Percentiles rank a stretch among this genome's conserved stretches.
These are phyloP conservation scores for Pissodes strobi DNA, from an alignment of 1,140 invertebrate species.

Conservation along the genomic window DNA sequence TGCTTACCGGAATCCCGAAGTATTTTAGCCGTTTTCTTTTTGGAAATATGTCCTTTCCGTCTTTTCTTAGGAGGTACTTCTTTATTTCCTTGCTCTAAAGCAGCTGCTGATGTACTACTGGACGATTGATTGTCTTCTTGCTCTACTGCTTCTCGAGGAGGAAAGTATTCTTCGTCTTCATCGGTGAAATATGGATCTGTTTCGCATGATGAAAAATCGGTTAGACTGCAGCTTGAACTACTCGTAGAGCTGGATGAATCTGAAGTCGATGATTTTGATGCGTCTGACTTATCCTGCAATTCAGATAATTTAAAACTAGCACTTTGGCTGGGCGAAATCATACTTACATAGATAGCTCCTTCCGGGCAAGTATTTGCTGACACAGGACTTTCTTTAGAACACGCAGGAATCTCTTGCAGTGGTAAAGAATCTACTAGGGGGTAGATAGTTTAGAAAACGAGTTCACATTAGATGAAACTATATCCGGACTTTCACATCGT, in stretches of 20 bases:
- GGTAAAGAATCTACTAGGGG: neutral
- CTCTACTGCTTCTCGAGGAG: too few relatives aligned
- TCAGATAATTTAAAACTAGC: too few relatives aligned
- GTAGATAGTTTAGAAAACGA: neutral
- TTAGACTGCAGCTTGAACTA: neutral
- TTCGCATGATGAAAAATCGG: neutral
- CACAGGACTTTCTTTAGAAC: neutral
- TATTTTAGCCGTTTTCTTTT: constrained; percentile 7
- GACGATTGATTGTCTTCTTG: neutral
- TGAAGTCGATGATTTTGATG: neutral
- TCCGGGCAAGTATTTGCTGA: neutral
- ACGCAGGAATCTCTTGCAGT: neutral
- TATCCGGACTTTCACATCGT: neutral
- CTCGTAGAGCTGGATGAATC: neutral
- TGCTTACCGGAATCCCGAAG: constrained; percentile 10
- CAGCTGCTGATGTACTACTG: neutral
- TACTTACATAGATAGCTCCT: neutral
- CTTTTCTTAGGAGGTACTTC: neutral
- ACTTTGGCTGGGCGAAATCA: too few relatives aligned
- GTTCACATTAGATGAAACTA: neutral
- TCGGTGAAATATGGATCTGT: neutral
- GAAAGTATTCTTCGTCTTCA: neutral
- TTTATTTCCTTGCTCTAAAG: neutral
- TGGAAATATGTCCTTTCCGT: neutral
- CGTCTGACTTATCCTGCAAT: neutral